These are phyloP conservation scores for Plectrocnemia conspersa DNA, from an alignment of 1,140 invertebrate genomes.

Conservation along the genomic window DNA sequence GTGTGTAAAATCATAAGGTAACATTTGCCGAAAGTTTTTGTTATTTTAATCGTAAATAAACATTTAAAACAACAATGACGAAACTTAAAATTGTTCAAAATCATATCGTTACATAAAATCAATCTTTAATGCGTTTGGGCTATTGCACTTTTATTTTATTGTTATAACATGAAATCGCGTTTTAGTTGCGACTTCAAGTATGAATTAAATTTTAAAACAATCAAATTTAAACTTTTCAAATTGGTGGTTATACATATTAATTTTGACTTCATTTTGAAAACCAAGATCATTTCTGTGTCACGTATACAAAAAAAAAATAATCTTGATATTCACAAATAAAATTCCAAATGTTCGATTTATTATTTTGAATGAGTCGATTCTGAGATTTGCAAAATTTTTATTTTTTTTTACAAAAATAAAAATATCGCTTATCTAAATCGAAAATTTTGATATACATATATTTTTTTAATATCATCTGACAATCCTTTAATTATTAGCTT, in stretches of 20 bases:
- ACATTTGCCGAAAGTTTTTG: conserved; percentile 32
- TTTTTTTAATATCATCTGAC: conserved; percentile 30
- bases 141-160: conserved; percentile 34
- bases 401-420: too few species aligned
- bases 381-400: too few species aligned
- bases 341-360: too few species aligned
- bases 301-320: too few species aligned
- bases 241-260: too few species aligned
- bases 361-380: too few species aligned
- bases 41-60: too few species aligned
- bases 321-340: too few species aligned
- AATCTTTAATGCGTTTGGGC: conserved; percentile 34
- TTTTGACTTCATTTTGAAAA: too few species aligned
- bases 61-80: conserved; percentile 9
- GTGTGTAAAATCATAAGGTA: conserved; percentile 28
- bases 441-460: too few species aligned
- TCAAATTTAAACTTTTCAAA: conserved; percentile 32
- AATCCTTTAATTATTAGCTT: conserved; percentile 30
- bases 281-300: too few species aligned
- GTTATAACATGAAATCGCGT: conserved; percentile 19
- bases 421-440: too few species aligned
- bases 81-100: conserved; percentile 18
- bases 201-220: conserved; percentile 26
- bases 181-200: conserved; percentile 15
- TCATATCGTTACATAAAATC: conserved; percentile 32